Base-by-base conservation (phyloP, 2,797 vertebrate genomes). In the Todus mexicanus region DNA sequence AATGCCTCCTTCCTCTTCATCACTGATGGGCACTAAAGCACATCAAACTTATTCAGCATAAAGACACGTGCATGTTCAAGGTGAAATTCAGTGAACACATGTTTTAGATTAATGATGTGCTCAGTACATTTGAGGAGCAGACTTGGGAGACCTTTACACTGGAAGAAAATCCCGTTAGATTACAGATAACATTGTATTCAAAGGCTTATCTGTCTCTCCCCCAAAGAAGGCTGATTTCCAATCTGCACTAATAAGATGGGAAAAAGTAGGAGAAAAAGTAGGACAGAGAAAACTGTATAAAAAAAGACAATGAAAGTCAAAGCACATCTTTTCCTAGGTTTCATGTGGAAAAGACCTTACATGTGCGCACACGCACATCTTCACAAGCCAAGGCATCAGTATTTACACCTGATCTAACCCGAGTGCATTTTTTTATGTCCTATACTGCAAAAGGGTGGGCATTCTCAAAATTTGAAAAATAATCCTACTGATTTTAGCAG, bases 1-100 rank as follows among this genome's bases (percentile, higher is more conserved):
- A 85, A 97, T 95, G 2, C 94, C 96, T 90, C 97, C 98, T 53
- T 98, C 98, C 72, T 98, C 98, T 94, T 98, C 98, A 37, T 98
- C 98, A 12, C 97, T 98, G 10, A 95, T 20, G 0, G 97, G 92
- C 87, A 97, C 98, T 98, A 70, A 80, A 96, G 92, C 71, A 97
- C 78, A 96, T 69, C 69, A 95, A 5, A 92, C 54, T 88, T 68
- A 59, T 12, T 97, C 73, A 97, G 80, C 38, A 80, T 54, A 94
- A n/a, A 60, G 61, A 37, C 61, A 95, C 12, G 26, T 22, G 54
- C 35, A 38, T 4, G 40, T 60, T 75, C 37, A 19, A 42, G 63
- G 60, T 56, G 38, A 89, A 87, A 84, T 42, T 38, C 80, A 78
- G 47, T 2, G 2, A 78, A 64, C 27, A 17, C 14, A 22, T 5